Conservation (phyloP, 2,888 invertebrate genomes). For the Malachius bipustulatus region DNA sequence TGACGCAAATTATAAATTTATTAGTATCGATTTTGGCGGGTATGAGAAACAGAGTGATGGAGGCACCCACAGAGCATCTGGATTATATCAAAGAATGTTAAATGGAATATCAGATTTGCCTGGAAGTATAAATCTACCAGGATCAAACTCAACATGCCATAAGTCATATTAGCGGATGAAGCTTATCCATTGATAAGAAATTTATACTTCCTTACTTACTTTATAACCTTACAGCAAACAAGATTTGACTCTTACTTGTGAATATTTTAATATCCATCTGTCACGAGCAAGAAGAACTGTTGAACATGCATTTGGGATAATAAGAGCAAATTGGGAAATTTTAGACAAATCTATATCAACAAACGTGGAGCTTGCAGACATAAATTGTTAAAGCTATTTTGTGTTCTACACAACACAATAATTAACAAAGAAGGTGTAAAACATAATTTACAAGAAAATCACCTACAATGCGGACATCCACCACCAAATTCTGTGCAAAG, state of each 20-base stretch:
- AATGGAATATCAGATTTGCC: constrained; percentile 5
- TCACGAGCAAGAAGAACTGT: too few species aligned
- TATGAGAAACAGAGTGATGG: constrained; percentile 17
- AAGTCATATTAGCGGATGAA: constrained; percentile 12
- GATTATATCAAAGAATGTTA: constrained; percentile 8
- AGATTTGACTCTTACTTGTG: neutral
- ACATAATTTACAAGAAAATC: too few species aligned
- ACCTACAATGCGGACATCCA: too few species aligned
- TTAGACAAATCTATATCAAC: too few species aligned
- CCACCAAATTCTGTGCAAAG: too few species aligned
- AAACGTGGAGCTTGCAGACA: too few species aligned
- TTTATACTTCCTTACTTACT: neutral
- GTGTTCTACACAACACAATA: too few species aligned
- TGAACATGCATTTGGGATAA: too few species aligned
- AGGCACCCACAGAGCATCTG: constrained; percentile 13
- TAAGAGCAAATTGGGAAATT: too few species aligned
- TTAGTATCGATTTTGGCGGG: constrained; percentile 9
- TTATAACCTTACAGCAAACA: constrained; percentile 1
- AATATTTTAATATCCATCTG: constrained; percentile 6
- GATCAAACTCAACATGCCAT: constrained; percentile 8
- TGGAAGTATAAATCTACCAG: constrained; percentile 3
- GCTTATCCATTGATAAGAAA: constrained; percentile 9
- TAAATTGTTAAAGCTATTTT: too few species aligned
- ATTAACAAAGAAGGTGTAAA: too few species aligned
- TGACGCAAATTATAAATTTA: constrained; percentile 7